Percentiles rank a stretch among this genome's conserved stretches.
phyloP scores from a whole-genome alignment of 2,113 vertebrate species.

The Phrynosoma blainvillii region DNA sequence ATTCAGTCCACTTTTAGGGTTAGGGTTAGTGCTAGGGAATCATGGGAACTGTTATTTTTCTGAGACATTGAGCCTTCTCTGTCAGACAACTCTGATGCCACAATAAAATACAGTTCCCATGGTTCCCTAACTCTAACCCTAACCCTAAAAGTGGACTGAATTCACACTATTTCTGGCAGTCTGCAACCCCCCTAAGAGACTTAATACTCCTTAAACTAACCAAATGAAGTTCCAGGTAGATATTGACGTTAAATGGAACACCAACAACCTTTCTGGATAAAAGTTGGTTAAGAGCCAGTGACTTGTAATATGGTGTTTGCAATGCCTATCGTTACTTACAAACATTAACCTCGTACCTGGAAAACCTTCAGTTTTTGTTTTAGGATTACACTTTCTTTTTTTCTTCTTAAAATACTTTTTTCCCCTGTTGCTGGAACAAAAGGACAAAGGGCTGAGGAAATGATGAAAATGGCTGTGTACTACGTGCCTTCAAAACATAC shows the following conservation, averaged over 20 bases:
- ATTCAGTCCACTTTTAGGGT: too few relatives aligned
- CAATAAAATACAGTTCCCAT: too few relatives aligned
- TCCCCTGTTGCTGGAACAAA: background rate
- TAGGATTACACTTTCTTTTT: background rate
- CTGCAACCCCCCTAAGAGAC: too few relatives aligned
- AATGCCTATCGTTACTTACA: slow-evolving; percentile 3
- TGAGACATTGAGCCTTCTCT: too few relatives aligned
- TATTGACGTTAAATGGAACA: background rate
- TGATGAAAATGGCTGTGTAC: rapidly evolving
- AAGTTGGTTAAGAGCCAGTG: background rate
- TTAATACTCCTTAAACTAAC: background rate
- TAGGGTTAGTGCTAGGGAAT: too few relatives aligned
- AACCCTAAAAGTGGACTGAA: too few relatives aligned
- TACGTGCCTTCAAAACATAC: background rate
- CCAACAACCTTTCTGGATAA: background rate
- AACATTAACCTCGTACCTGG: slow-evolving; percentile 5
- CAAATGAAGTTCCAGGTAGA: too few relatives aligned
- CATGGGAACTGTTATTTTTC: too few relatives aligned
- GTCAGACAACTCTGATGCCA: too few relatives aligned
- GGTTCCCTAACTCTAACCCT: too few relatives aligned
- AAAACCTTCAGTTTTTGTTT: background rate
- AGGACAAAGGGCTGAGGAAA: background rate
- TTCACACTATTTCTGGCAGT: too few relatives aligned
- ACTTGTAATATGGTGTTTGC: background rate
- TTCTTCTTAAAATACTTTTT: background rate